A percentile compares a stretch with the other conserved stretches of the same genome.
phyloP scores from a whole-genome alignment of 2,797 vertebrate genomes.

The Oreochromis grahami region DNA sequence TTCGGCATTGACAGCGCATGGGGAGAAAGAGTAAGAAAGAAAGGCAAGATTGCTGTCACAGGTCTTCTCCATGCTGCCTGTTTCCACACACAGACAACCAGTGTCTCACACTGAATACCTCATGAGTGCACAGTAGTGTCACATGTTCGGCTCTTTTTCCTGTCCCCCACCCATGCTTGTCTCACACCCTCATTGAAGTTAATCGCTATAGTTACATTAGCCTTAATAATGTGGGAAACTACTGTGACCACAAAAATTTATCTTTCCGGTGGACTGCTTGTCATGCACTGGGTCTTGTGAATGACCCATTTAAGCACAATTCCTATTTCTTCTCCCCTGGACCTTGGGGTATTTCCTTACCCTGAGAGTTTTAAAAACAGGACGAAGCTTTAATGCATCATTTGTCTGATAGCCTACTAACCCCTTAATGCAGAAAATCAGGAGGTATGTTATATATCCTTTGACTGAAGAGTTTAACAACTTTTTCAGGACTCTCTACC shows the following conservation, averaged over 20 bases:
- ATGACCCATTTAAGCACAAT: conserved; percentile 57
- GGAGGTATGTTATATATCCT: not conserved
- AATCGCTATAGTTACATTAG: conserved; percentile 36
- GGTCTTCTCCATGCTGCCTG: conserved; percentile 50
- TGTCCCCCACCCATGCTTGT: not conserved
- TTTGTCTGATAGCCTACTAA: not conserved
- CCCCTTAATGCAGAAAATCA: not conserved
- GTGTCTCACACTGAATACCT: conserved; percentile 54
- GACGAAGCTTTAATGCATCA: conserved; percentile 9
- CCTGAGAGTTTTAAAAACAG: conserved; percentile 36
- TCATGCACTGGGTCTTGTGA: conserved; percentile 67
- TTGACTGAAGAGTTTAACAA: not conserved
- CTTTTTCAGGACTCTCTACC: not conserved
- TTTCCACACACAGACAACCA: conserved; percentile 48
- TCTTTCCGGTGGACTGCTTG: conserved; percentile 41
- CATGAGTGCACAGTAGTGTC: conserved; percentile 56
- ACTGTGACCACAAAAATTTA: conserved; percentile 38
- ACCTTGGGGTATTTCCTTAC: conserved; percentile 23
- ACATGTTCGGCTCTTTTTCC: conserved; percentile 51
- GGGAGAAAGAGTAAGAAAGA: not conserved
- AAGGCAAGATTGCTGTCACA: conserved; percentile 56
- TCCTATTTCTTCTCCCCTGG: conserved; percentile 33
- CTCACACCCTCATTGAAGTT: conserved; percentile 21
- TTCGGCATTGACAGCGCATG: not conserved
- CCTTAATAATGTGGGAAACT: conserved; percentile 34